A percentile compares a stretch with the other conserved stretches of the same genome.
Conservation (phyloP, 2,888 invertebrate genomes). For the Spilarctia lutea region DNA sequence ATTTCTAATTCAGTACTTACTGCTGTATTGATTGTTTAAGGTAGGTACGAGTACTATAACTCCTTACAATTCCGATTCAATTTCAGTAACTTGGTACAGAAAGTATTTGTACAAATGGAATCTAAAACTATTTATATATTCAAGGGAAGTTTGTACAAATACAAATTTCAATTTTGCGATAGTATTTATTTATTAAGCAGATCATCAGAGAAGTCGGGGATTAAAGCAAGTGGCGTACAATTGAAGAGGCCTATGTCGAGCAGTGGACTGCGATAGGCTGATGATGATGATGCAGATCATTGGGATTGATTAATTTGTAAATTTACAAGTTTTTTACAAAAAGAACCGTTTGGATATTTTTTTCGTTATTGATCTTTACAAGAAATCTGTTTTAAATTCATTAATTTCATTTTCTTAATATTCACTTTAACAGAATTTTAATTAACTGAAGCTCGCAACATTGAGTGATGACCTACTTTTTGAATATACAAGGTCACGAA, state of each 20-base stretch:
- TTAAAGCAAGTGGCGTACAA: too few relatives aligned
- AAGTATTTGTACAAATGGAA: slow-evolving; percentile 9
- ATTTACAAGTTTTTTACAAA: too few relatives aligned
- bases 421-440: slow-evolving; percentile 4
- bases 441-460: slow-evolving; percentile 32
- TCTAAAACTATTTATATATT: background rate
- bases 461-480: slow-evolving; percentile 52
- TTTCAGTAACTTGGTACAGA: slow-evolving; percentile 29
- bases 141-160: slow-evolving; percentile 12
- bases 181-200: slow-evolving; percentile 26
- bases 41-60: slow-evolving; percentile 28
- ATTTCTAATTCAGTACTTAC: background rate
- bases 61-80: slow-evolving; percentile 31
- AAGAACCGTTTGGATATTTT: too few relatives aligned
- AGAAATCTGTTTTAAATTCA: too few relatives aligned
- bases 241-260: too few relatives aligned
- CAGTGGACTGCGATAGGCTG: too few relatives aligned
- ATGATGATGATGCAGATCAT: too few relatives aligned
- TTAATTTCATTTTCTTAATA: too few relatives aligned
- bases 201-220: too few relatives aligned
- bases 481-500: slow-evolving; percentile 47
- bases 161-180: slow-evolving; percentile 25
- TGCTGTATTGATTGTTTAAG: slow-evolving; percentile 24
- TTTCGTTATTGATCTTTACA: too few relatives aligned
- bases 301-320: too few relatives aligned